Base-by-base conservation (phyloP, 2,888 invertebrate genomes). In the Chydorus sphaericus region DNA sequence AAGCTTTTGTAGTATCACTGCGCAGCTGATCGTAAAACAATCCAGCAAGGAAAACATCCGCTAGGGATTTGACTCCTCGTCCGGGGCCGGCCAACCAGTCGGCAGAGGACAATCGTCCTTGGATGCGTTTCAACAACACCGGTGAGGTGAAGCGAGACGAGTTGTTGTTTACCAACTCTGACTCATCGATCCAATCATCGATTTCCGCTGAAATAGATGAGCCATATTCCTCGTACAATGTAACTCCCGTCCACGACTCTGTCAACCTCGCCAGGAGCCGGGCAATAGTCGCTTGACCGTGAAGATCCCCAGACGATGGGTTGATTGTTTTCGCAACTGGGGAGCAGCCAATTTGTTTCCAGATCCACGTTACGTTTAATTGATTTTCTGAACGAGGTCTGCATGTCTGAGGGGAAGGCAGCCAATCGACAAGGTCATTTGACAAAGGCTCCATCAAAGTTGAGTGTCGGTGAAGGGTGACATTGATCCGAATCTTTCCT, bases 101-200 rank as follows among this genome's bases (percentile, higher is more conserved):
- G 10, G 10, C 10, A 44, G 10, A 2, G 10, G 14, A 10, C 39
- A 44, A 10, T 44, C 20, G 20, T 14, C 18, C 28, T 2, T 44
- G 3, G 18, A 44, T 44, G 11, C 23, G 44, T 14, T 20, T 16
- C 28, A 23, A 14, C 26, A 44, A 44, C 11, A 23, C 23, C 4
- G 10, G 14, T 5, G 28, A 44, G 8, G 6, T 39, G 39, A 23
- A 16, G 5, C 23, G 20, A 28, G 26, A 23, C 23, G 44, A 23
- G 1, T 44, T 26, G 31, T 31, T 37, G n/a, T 4, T 50, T 5
- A 26, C 36, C 14, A 8, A 5, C 38, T 53, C 53, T 23, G 28
- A 26, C 16, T 11, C 16, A 49, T 55, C 55, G 11, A 55, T 14
- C 55, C 55, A 55, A 6, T 48, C 36, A 26, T 55, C 55, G 18